Percentiles rank a stretch among this genome's conserved stretches.
Evolutionary conservation across 2,113 vertebrate species (phyloP).

Genomic region (Chroicocephalus ridibundus): DNA sequence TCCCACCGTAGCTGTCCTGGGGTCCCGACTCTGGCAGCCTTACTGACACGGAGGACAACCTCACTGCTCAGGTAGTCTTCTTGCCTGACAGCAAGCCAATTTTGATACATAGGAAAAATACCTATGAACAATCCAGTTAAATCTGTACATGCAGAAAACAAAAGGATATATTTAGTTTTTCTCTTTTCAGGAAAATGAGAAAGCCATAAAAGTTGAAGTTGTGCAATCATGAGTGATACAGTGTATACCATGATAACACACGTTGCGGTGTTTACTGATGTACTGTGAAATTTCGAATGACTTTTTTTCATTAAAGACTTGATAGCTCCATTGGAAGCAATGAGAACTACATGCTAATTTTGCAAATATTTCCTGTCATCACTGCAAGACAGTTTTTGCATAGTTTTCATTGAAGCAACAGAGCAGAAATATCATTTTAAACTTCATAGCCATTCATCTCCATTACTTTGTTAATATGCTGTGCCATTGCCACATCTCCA

Average conservation of each 20-base stretch:
- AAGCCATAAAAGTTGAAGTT: background rate
- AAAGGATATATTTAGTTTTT: background rate
- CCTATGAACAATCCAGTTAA: background rate
- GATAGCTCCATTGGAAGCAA: background rate
- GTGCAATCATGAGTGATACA: background rate
- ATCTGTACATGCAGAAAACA: background rate
- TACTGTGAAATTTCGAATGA: background rate
- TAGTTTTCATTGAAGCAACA: background rate
- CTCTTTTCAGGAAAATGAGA: background rate
- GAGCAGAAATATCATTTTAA: conserved; percentile 16
- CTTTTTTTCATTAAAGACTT: background rate
- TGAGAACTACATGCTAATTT: background rate
- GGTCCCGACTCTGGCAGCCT: background rate
- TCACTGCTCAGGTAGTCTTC: background rate
- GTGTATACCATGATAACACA: background rate
- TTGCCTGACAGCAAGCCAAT: background rate
- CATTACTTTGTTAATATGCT: conserved; percentile 40
- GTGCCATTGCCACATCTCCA: background rate
- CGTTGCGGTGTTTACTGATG: background rate
- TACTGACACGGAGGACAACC: background rate
- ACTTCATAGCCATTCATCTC: conserved; percentile 1
- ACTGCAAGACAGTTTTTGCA: background rate
- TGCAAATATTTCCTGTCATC: background rate
- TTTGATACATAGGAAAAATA: background rate
- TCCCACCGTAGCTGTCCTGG: accelerated